Conservation (phyloP, 2,113 vertebrate genomes). For the Sphyrna mokarran region DNA sequence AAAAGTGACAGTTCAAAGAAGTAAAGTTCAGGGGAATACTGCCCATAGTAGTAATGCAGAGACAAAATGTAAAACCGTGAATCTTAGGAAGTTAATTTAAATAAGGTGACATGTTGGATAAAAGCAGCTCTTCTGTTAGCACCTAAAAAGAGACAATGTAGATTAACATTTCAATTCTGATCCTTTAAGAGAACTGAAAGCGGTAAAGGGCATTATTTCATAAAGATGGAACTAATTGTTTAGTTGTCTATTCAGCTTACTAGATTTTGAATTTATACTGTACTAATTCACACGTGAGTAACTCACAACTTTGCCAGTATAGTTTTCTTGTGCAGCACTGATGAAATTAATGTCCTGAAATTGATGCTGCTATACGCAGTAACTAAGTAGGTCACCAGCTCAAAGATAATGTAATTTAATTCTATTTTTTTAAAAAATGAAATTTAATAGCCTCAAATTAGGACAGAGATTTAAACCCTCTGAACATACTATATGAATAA, state of each 20-base stretch:
- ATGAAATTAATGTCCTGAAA: background rate
- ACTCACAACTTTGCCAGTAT: background rate
- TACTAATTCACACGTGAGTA: background rate
- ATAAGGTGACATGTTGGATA: background rate
- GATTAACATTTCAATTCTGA: too few species aligned
- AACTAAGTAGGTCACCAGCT: background rate
- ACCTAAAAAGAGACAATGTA: background rate
- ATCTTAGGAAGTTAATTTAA: background rate
- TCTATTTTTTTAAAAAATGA: background rate
- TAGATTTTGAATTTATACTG: background rate
- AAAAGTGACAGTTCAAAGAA: background rate
- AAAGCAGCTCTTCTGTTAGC: background rate
- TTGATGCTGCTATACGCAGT: background rate
- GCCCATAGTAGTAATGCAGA: background rate
- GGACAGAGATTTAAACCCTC: background rate
- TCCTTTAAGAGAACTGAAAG: background rate
- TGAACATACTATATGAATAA: background rate
- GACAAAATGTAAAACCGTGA: background rate
- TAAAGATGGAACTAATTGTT: background rate
- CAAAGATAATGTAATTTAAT: background rate
- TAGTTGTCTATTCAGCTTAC: background rate
- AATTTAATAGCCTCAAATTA: background rate
- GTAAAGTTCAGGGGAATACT: background rate
- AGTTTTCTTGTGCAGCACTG: background rate
- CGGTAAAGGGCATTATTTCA: background rate